phyloP scores from a whole-genome alignment of 2,888 invertebrate species.

The Agrochola macilenta region DNA sequence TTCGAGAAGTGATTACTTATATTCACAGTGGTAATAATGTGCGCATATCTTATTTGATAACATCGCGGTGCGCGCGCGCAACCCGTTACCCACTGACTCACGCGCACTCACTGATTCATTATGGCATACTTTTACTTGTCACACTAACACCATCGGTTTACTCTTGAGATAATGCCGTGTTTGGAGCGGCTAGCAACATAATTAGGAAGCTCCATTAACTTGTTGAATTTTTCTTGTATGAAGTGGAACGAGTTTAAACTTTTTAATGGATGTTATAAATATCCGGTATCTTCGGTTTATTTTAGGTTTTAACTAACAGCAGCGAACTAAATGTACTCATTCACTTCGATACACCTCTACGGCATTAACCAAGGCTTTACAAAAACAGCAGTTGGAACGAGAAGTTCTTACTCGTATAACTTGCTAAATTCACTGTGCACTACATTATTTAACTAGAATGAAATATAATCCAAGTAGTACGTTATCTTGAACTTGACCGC shows the following conservation, averaged over 20 bases:
- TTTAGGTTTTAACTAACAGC: not conserved
- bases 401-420: not conserved
- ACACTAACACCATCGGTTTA: constrained; percentile 54
- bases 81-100: constrained; percentile 58
- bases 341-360: not conserved
- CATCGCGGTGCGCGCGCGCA: constrained; percentile 51
- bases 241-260: constrained; percentile 10
- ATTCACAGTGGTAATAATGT: constrained; percentile 31
- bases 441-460: constrained; percentile 27
- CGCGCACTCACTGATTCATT: constrained; percentile 54
- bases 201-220: constrained; percentile 18
- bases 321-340: not conserved
- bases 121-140: constrained; percentile 70
- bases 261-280: constrained; percentile 12
- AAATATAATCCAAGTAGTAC: constrained; percentile 32
- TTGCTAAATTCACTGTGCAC: constrained; percentile 3
- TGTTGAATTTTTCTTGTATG: constrained; percentile 25
- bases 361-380: not conserved
- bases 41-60: constrained; percentile 58
- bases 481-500: constrained; percentile 65
- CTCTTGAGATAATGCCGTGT: constrained; percentile 43
- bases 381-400: not conserved
- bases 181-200: constrained; percentile 14
- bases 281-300: not conserved
- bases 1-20: constrained; percentile 25